Percentiles rank a stretch among this genome's conserved stretches.
phyloP scores from a whole-genome alignment of 2,888 invertebrate genomes.

The Andrena praecox region DNA sequence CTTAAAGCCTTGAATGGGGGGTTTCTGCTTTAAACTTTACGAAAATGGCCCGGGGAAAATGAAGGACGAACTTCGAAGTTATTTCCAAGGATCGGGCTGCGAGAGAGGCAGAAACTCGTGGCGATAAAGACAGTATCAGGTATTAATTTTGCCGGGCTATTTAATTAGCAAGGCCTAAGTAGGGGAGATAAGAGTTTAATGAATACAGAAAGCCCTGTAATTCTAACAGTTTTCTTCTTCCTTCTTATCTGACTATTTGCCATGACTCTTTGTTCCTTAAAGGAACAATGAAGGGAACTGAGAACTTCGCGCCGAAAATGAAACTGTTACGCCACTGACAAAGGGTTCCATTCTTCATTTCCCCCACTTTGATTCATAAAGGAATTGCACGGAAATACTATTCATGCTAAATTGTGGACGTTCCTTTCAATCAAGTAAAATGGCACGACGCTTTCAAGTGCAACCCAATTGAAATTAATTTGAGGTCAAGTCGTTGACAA shows the following conservation, averaged over 20 bases:
- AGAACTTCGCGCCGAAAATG: slow-evolving; percentile 20
- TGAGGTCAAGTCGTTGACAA: too few relatives aligned
- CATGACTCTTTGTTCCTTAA: slow-evolving; percentile 28
- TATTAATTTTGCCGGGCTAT: slow-evolving; percentile 54
- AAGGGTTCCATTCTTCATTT: background rate
- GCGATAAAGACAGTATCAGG: slow-evolving; percentile 41
- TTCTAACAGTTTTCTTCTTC: slow-evolving; percentile 42
- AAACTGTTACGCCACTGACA: slow-evolving; percentile 18
- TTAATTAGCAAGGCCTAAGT: slow-evolving; percentile 58
- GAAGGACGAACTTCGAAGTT: slow-evolving; percentile 21
- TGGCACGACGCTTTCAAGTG: too few relatives aligned
- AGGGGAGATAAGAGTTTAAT: slow-evolving; percentile 55
- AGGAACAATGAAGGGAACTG: slow-evolving; percentile 36
- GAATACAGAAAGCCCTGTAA: slow-evolving; percentile 59
- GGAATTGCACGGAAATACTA: background rate
- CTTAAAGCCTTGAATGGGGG: slow-evolving; percentile 14
- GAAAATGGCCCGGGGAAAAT: slow-evolving; percentile 30
- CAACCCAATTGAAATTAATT: too few relatives aligned
- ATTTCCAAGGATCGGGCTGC: background rate
- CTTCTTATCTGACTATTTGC: slow-evolving; percentile 28
- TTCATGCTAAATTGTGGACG: background rate
- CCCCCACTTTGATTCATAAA: background rate
- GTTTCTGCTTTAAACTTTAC: slow-evolving; percentile 31
- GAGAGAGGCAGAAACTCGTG: background rate
- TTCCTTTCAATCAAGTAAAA: background rate